Conservation (phyloP, 2,113 vertebrate genomes). For the Sphaerodactylus townsendi region DNA sequence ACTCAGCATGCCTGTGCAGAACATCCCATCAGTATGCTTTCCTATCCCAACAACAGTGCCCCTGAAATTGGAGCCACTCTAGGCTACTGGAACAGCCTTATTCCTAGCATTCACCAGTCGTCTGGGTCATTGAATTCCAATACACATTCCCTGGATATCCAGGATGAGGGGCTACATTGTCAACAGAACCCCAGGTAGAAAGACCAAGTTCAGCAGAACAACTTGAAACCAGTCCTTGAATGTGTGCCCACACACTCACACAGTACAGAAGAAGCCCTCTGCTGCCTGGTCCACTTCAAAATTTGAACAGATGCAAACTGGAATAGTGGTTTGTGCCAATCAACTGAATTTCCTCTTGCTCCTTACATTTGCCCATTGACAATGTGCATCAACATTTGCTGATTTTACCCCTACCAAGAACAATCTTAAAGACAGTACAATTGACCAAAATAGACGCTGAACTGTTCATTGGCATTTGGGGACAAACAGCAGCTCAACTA, state of each 20-base stretch:
- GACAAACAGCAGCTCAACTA: neutral
- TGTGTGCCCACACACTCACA: neutral
- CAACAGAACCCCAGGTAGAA: neutral
- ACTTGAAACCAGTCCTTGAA: neutral
- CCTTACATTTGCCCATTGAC: no score
- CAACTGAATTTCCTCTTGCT: neutral
- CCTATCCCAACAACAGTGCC: slow-evolving; percentile 29
- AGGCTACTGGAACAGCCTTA: neutral
- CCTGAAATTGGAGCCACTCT: neutral
- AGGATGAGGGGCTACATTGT: neutral
- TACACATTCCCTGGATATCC: slow-evolving; percentile 18
- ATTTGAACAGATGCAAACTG: neutral
- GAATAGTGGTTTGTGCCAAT: neutral
- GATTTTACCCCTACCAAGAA: neutral
- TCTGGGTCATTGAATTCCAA: slow-evolving; percentile 28
- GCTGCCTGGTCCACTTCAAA: neutral
- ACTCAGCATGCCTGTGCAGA: slow-evolving; percentile 49
- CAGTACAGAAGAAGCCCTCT: neutral
- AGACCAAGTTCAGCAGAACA: fast-evolving
- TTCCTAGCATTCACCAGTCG: neutral
- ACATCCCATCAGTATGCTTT: slow-evolving; percentile 32
- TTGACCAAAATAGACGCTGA: neutral
- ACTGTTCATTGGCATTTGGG: neutral
- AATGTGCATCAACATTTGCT: no score
- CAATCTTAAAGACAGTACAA: neutral